phyloP scores from a whole-genome alignment of 1,140 invertebrate genomes.

The Drosophila bipectinata region DNA sequence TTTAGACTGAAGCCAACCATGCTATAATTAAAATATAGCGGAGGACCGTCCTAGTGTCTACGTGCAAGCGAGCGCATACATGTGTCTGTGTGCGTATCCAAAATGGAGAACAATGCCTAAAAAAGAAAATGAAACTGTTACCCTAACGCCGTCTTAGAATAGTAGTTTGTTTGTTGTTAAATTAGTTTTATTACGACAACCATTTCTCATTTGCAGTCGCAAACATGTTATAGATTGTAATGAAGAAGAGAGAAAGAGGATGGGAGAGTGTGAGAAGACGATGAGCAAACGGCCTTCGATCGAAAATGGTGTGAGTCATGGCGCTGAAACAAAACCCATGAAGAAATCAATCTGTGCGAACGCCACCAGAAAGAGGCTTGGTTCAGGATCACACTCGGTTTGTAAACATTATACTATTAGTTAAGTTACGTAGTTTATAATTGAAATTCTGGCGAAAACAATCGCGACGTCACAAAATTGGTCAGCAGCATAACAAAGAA shows the following conservation, averaged over 20 bases:
- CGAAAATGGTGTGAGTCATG: slow-evolving; percentile 61
- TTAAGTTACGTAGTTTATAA: slow-evolving; percentile 24
- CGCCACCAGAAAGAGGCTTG: slow-evolving; percentile 61
- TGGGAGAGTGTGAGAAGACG: slow-evolving; percentile 67
- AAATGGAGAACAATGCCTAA: slow-evolving; percentile 11
- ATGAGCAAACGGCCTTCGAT: slow-evolving; percentile 67
- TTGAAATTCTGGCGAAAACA: slow-evolving; percentile 5
- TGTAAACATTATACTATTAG: slow-evolving; percentile 68
- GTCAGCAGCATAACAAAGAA: slow-evolving; percentile 31
- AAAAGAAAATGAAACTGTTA: slow-evolving; percentile 18
- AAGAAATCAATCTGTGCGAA: slow-evolving; percentile 39
- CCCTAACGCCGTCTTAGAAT: slow-evolving; percentile 41
- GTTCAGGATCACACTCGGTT: slow-evolving; percentile 73
- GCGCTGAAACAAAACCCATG: slow-evolving; percentile 32
- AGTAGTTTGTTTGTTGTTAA: slow-evolving; percentile 61
- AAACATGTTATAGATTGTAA: slow-evolving; percentile 75
- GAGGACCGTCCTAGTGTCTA: slow-evolving; percentile 8
- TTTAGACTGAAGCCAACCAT: background rate
- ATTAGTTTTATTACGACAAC: slow-evolving; percentile 82
- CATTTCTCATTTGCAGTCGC: slow-evolving; percentile 84
- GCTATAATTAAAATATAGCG: background rate
- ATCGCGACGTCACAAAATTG: slow-evolving; percentile 7
- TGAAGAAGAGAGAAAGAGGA: slow-evolving; percentile 48
- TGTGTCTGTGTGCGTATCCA: slow-evolving; percentile 18
- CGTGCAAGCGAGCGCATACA: slow-evolving; percentile 4